Conservation (phyloP, 2,797 vertebrate genomes). For the Amphiprion clarkii region DNA sequence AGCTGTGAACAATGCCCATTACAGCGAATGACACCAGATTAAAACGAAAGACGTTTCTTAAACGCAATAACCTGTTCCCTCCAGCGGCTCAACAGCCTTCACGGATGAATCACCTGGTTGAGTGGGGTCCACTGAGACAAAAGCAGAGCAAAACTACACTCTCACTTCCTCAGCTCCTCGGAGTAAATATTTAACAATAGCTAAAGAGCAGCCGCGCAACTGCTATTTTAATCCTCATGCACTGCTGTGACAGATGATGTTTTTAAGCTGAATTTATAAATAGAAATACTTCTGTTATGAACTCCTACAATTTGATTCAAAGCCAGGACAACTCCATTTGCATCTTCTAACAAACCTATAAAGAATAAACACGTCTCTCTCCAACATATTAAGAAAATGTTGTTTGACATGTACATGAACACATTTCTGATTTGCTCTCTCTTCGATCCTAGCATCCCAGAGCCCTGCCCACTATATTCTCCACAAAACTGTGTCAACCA, state of each 20-base stretch:
- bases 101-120: constrained; percentile 38
- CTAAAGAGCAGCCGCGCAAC: constrained; percentile 67
- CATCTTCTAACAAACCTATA: constrained; percentile 33
- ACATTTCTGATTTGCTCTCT: constrained; percentile 13
- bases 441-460: constrained; percentile 11
- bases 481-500: constrained; percentile 39
- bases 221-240: constrained; percentile 78
- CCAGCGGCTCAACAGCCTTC: constrained; percentile 16
- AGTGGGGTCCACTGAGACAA: constrained; percentile 40
- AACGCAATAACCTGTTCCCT: constrained; percentile 32
- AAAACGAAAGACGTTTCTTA: constrained; percentile 25
- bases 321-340: constrained; percentile 14
- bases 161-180: constrained; percentile 56
- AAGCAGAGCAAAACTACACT: constrained; percentile 48
- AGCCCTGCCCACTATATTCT: constrained; percentile 29
- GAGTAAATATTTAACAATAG: constrained; percentile 79
- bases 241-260: constrained; percentile 66
- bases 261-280: constrained; percentile 73
- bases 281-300: constrained; percentile 62
- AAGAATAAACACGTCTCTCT: constrained; percentile 9
- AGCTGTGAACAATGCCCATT: constrained; percentile 3
- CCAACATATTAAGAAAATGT: constrained; percentile 7
- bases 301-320: constrained; percentile 37
- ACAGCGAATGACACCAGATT: constrained; percentile 17
- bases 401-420: constrained; percentile 28